Base-by-base conservation (phyloP, 2,113 vertebrate genomes). In the Tupaia tana region DNA sequence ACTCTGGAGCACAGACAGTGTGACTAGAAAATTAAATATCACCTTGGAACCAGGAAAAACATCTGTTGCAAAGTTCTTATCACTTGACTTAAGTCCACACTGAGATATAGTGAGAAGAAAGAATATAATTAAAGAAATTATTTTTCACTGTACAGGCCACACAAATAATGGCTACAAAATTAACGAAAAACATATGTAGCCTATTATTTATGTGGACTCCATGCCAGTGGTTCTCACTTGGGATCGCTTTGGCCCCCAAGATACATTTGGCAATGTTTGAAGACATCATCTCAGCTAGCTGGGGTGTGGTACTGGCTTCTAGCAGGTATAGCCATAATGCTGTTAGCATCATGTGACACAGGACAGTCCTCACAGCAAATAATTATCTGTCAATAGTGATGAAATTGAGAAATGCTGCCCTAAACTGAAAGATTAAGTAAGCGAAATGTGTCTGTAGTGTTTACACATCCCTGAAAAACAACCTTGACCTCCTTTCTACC, bases 181-280 rank as follows among this genome's bases (percentile, higher is more conserved):
- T 90, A 27, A 90, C 88, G 9, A 54, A 92, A 89, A 92, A 61
- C 71, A 14, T 74, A 54, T 79, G 84, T 96, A n/a, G 31, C 8
- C 19, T 59, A 16, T 84, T 85, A 31, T 59, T 79, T 81, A 58
- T 63, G 83, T 81, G 52, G 25, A 78, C 34, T 71, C 12, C 79
- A 71, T 91, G 15, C 19, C 43, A 82, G 18, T 82, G n/a, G 7
- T 73, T 78, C 10, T 71, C 59, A 89, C 9, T 29, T 54, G 22
- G 22, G 58, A 34, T 13, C 61, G 0, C 61, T 86, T 94, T 83
- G 29, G 6, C 81, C 64, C 58, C 64, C 43, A 73, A 54, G 22
- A 84, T 54, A 74, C 5, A 86, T 79, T 79, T 90, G 54, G 6
- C 20, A 61, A 31, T 79, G 14, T 56, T 25, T 27, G 75, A 95